These are phyloP conservation scores for Creontiades dilutus DNA, from an alignment of 2,888 invertebrate species.

Conservation along the genomic window DNA sequence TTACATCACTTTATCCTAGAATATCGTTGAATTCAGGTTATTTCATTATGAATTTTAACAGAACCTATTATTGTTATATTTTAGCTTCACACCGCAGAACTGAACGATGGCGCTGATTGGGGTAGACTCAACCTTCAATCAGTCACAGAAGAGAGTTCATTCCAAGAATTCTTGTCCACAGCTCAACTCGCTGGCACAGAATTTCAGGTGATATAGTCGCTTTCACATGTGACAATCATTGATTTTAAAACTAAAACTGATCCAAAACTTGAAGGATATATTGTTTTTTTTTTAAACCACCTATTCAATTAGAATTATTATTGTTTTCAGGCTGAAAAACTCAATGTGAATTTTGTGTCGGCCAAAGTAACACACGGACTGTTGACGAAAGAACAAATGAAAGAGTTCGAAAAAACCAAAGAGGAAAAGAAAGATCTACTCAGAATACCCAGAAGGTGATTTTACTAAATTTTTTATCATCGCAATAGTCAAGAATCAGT, in stretches of 20 bases:
- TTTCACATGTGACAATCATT: not conserved
- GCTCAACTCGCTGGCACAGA: constrained; percentile 97
- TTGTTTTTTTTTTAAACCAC: not conserved
- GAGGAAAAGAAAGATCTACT: constrained; percentile 83
- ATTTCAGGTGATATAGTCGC: constrained; percentile 82
- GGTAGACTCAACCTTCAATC: constrained; percentile 93
- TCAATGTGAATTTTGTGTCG: constrained; percentile 89
- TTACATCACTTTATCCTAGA: too few relatives aligned
- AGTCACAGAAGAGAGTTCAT: constrained; percentile 96
- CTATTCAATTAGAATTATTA: not conserved
- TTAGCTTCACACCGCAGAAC: constrained; percentile 90
- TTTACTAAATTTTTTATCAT: not conserved
- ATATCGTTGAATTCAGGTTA: too few relatives aligned
- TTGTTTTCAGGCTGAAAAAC: constrained; percentile 85
- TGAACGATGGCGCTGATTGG: constrained; percentile 95
- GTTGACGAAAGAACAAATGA: constrained; percentile 82
- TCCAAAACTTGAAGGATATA: too few relatives aligned
- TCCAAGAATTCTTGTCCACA: constrained; percentile 96
- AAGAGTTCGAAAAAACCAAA: constrained; percentile 81
- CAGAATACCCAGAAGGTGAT: constrained; percentile 89
- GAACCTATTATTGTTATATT: not conserved
- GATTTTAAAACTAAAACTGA: not conserved
- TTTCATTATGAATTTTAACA: too few relatives aligned
- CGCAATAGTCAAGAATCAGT: too few relatives aligned
- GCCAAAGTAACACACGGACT: constrained; percentile 82